A percentile compares a stretch with the other conserved stretches of the same genome.
Evolutionary conservation across 2,113 vertebrate genomes (phyloP).

Genomic region (Mus musculus): DNA sequence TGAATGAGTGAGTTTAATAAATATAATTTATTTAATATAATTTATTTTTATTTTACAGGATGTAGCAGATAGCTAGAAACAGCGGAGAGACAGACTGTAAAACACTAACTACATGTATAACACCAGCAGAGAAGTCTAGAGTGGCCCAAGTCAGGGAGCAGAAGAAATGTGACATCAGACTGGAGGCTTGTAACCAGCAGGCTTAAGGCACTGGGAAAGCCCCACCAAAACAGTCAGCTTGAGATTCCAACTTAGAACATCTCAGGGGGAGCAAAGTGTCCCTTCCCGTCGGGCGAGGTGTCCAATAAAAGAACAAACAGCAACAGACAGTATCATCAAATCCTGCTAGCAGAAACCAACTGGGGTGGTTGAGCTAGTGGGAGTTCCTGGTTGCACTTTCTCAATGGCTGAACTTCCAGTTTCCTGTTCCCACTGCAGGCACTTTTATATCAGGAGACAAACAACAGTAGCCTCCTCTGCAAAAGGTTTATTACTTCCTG

Average conservation of each 20-base stretch:
- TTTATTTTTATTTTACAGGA: too few relatives aligned
- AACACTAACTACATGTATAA: background rate
- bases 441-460: background rate
- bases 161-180: background rate
- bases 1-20: background rate
- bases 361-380: background rate
- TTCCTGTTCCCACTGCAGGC: background rate
- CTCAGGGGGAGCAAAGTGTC: background rate
- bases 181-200: background rate
- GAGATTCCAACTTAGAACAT: background rate
- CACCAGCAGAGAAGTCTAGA: background rate
- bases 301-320: background rate
- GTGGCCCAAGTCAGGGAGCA: background rate
- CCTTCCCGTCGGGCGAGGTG: background rate
- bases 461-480: background rate
- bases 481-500: background rate
- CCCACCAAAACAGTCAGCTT: background rate
- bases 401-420: background rate
- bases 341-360: background rate
- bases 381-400: background rate
- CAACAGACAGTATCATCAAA: background rate
- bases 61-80: background rate
- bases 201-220: background rate
- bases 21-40: background rate
- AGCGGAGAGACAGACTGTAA: background rate